These are phyloP conservation scores for Delia radicum DNA, from an alignment of 1,140 invertebrate species.

Conservation along the genomic window DNA sequence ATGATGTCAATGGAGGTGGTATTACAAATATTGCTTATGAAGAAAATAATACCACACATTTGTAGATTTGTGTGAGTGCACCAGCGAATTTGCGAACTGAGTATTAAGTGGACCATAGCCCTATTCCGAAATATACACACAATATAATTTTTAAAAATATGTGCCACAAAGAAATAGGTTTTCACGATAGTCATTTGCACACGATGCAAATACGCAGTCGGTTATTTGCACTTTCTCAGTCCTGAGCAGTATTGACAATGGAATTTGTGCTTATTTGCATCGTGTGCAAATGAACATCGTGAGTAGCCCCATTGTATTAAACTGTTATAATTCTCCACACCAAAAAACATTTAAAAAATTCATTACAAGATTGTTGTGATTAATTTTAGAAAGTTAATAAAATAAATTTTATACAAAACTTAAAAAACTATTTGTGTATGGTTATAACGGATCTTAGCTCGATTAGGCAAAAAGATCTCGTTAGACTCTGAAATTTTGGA, in stretches of 20 bases:
- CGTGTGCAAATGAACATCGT: too few relatives aligned
- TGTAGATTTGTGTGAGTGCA: constrained; percentile 28
- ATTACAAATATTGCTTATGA: constrained; percentile 44
- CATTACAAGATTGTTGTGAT: background rate
- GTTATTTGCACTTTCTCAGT: too few relatives aligned
- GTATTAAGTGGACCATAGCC: background rate
- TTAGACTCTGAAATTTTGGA: too few relatives aligned
- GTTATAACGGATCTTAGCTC: too few relatives aligned
- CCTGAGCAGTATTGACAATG: too few relatives aligned
- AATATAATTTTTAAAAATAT: background rate
- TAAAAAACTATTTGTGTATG: too few relatives aligned
- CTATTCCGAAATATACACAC: background rate
- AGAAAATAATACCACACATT: constrained; percentile 48
- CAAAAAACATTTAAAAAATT: background rate
- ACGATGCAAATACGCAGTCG: too few relatives aligned
- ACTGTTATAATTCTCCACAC: background rate
- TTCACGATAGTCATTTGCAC: too few relatives aligned
- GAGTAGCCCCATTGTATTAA: background rate
- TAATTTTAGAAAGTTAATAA: background rate
- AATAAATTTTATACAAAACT: background rate
- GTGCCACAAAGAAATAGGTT: background rate
- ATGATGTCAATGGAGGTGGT: constrained; percentile 25
- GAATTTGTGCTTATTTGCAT: too few relatives aligned
- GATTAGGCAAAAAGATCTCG: too few relatives aligned
- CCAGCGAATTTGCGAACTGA: background rate